Evolutionary conservation across 2,113 vertebrate genomes (phyloP).

Genomic region (Saimiri boliviensis): DNA sequence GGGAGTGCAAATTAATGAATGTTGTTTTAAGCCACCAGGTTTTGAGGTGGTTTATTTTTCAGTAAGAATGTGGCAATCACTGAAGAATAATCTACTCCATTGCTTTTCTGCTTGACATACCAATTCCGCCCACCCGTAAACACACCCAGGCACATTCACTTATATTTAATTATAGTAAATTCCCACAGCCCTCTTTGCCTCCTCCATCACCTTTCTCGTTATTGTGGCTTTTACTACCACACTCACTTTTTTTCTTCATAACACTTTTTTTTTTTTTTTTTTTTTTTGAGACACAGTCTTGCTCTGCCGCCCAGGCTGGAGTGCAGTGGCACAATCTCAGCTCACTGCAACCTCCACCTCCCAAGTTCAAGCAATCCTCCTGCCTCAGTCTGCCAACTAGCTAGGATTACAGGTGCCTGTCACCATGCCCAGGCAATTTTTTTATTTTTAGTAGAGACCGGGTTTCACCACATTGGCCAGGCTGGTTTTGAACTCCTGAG

Average conservation of each 20-base stretch:
- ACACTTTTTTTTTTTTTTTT: too few species aligned
- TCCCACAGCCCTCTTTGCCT: neutral
- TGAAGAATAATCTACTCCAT: neutral
- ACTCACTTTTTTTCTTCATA: neutral
- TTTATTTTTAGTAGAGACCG: too few species aligned
- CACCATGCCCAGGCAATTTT: too few species aligned
- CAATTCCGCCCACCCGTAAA: neutral
- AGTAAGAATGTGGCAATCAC: neutral
- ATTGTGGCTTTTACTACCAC: neutral
- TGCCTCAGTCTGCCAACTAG: too few species aligned
- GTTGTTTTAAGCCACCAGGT: neutral
- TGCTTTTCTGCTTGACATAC: neutral
- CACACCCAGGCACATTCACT: neutral
- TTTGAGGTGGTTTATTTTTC: slow-evolving; percentile 39
- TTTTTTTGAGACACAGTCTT: too few species aligned
- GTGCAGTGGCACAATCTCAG: too few species aligned
- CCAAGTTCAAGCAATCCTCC: too few species aligned
- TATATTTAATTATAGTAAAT: slow-evolving; percentile 12
- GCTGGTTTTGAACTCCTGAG: too few species aligned
- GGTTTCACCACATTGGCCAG: too few species aligned
- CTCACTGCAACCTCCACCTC: too few species aligned
- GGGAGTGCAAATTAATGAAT: neutral
- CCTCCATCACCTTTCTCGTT: neutral
- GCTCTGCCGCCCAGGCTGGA: too few species aligned
- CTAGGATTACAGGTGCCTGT: too few species aligned